Conservation (phyloP, 2,113 vertebrate species). For the Apistogramma diplotaenia region DNA sequence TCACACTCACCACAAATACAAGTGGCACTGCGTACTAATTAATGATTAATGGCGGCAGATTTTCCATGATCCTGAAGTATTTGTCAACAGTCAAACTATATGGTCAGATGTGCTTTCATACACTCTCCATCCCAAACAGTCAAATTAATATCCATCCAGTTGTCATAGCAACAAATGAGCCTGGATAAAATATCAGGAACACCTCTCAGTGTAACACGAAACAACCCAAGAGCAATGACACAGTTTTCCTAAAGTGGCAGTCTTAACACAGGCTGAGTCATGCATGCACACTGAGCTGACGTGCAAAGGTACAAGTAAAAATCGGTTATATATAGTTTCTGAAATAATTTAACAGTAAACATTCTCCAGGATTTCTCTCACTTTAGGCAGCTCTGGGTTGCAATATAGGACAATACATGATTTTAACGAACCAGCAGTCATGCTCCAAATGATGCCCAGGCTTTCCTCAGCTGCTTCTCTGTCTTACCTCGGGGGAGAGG, state of each 20-base stretch:
- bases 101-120: neutral
- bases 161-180: neutral
- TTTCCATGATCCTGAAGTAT: neutral
- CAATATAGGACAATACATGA: slow-evolving; percentile 1
- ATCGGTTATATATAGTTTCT: neutral
- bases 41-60: neutral
- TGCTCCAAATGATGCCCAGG: neutral
- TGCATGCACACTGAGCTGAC: neutral
- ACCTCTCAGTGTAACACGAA: neutral
- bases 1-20: neutral
- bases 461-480: neutral
- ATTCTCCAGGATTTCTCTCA: neutral
- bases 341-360: neutral
- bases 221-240: no score
- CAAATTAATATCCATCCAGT: neutral
- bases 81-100: neutral
- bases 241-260: neutral
- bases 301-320: neutral
- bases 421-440: neutral
- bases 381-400: neutral
- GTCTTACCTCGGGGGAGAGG: slow-evolving; percentile 75
- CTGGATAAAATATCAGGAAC: neutral
- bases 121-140: neutral
- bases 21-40: neutral
- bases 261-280: neutral